phyloP scores from a whole-genome alignment of 2,113 vertebrate genomes.

The Hucho hucho region DNA sequence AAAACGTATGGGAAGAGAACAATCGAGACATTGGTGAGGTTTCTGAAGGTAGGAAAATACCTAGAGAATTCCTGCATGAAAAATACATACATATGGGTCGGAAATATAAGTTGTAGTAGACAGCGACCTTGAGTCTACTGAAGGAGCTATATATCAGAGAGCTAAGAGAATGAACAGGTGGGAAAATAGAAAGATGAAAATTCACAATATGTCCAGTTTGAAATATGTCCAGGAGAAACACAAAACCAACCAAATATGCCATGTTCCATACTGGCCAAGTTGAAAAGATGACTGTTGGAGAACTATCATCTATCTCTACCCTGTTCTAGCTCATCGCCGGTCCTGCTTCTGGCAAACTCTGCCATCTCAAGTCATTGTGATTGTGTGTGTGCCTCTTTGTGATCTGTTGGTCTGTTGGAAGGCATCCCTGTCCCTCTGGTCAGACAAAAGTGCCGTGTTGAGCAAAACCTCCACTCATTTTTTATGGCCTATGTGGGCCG shows the following conservation, averaged over 20 bases:
- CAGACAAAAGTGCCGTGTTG: slow-evolving; percentile 76
- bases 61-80: no score
- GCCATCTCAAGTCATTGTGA: slow-evolving; percentile 44
- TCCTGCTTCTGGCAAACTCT: slow-evolving; percentile 10
- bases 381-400: slow-evolving; percentile 29
- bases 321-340: not conserved
- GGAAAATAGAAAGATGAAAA: slow-evolving; percentile 4
- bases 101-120: slow-evolving; percentile 42
- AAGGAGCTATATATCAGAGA: not conserved
- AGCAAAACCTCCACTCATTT: slow-evolving; percentile 76
- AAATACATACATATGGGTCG: slow-evolving; percentile 38
- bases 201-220: not conserved
- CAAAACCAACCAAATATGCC: not conserved
- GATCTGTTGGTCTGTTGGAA: slow-evolving; percentile 68
- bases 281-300: not conserved
- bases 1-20: slow-evolving; percentile 58
- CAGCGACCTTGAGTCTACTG: slow-evolving; percentile 35
- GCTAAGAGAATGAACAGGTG: not conserved
- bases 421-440: slow-evolving; percentile 60
- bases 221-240: not conserved
- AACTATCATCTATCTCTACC: not conserved
- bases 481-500: slow-evolving; percentile 73
- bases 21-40: slow-evolving; percentile 53
- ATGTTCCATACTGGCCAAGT: not conserved
- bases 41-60: slow-evolving; percentile 44